Percentiles rank a stretch among this genome's conserved stretches.
These are phyloP conservation scores for Enteromius anoplus DNA, from an alignment of 2,797 vertebrate species.

Conservation along the genomic window DNA sequence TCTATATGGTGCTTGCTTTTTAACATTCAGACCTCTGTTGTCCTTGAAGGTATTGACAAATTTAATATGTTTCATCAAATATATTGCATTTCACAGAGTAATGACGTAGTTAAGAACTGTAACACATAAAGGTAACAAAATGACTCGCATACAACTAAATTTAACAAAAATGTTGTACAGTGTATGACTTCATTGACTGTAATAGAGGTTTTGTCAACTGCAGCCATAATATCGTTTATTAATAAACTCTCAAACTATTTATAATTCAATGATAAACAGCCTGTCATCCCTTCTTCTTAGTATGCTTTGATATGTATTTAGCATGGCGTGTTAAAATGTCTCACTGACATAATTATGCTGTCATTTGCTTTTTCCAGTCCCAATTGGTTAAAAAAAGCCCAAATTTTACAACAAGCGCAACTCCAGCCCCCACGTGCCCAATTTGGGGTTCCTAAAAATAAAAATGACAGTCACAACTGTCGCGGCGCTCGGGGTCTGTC, in stretches of 20 bases:
- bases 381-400: slow-evolving; percentile 56
- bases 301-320: not conserved
- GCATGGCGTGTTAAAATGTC: slow-evolving; percentile 12
- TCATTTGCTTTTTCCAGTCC: slow-evolving; percentile 57
- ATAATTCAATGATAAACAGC: slow-evolving; percentile 32
- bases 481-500: slow-evolving; percentile 55
- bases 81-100: not conserved
- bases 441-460: slow-evolving; percentile 79
- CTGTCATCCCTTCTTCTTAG: not conserved
- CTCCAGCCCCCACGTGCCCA: slow-evolving; percentile 55
- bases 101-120: not conserved
- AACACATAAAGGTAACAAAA: not conserved
- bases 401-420: slow-evolving; percentile 50
- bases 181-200: slow-evolving; percentile 22
- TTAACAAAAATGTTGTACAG: not conserved
- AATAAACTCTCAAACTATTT: slow-evolving; percentile 26
- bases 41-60: no score
- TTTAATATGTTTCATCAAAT: no score
- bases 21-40: no score
- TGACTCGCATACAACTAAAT: not conserved
- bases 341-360: slow-evolving; percentile 55
- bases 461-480: slow-evolving; percentile 65
- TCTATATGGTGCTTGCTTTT: not conserved
- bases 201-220: slow-evolving; percentile 27
- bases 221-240: slow-evolving; percentile 11